Evolutionary conservation across 1,140 invertebrate genomes (phyloP), one percentile per base, ranked within the genome.

Genomic region (Caenorhabditis tropicalis): DNA sequence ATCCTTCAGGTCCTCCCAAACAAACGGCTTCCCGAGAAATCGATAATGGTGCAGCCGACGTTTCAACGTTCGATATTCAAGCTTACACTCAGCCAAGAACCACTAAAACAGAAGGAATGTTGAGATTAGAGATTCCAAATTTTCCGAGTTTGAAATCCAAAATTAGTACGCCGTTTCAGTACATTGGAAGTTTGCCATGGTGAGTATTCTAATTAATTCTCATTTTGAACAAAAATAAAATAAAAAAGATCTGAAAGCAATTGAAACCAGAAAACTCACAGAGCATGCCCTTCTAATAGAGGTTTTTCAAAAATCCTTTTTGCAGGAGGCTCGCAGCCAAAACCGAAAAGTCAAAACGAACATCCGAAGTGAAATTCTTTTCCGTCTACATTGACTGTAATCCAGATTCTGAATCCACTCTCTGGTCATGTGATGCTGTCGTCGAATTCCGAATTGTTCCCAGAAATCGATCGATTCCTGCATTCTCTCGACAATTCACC

Each of bases 301-400:
- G 39, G 5, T 31, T 27, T 82, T 65, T 29, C 7, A 16, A 24
- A 15, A 29, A 65, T 39, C 10, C 7, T n/a, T 2, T 51, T 82
- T 89, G 43, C 82, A 89, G 88, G 88, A 79, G 88, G 15, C 70
- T 89, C 10, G 87, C 88, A 3, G 88, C 88, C 15, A 89, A 89
- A 81, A 88, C 88, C 21, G 88, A 89, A 60, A 87, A 48, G 43
- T 51, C 86, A 4, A 88, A 88, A 56, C 58, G 88, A 51, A 89
- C 88, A 15, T 87, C 81, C n/a, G 79, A 87, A n/a, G 79, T 86
- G 4, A 88, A 87, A 24, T 83, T 87, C 39, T 87, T 86, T 79
- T 89, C 87, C 19, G 88, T 89, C 3, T 89, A 89, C 80, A 90
- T 89, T 21, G 89, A 89, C 81, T 89, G 89, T 81, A 90, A 89